Base-by-base conservation (phyloP, 2,888 invertebrate species). In the Timandra comae region DNA sequence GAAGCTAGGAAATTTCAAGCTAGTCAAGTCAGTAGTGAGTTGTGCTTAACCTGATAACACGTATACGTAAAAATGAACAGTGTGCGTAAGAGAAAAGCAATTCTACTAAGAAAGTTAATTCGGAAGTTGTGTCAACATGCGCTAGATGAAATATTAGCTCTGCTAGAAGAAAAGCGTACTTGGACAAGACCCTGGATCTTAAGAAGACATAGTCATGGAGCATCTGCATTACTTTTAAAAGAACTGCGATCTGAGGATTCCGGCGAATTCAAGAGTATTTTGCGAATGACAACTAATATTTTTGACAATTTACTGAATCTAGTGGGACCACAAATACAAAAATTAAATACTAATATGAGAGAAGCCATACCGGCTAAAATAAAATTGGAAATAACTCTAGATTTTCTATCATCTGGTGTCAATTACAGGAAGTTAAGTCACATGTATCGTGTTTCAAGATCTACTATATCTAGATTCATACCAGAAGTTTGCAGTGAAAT, bases 41-140 rank as follows among this genome's bases (percentile, higher is more conserved):
- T 12, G 27, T 27, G 27, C 20, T 22, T 7, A 12, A 27, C 21
- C 27, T 35, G 12, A 34, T 29, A 24, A 29, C 29, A 20, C 35
- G 35, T 35, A 29, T 21, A 35, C 16, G 3, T 16, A 5, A 3
- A 35, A 35, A 35, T 35, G 30, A 35, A 35, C 27, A 30, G 35
- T 30, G 30, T 9, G 23, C 35, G 29, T 4, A 35, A 35, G 23
- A 35, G 30, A 35, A 35, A 35, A 23, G 30, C 30, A 27, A 30
- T 23, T 23, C 23, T n/a, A 23, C 23, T 23, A 9, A 23, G 4
- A 23, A n/a, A 23, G 23, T 23, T 23, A 23, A n/a, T 23, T 23
- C 9, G 23, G 9, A 23, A 23, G 9, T 9, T 23, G 23, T 23
- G 23, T 9, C 23, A 23, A 23, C 9, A 9, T 9, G 23, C 23